phyloP scores from a whole-genome alignment of 2,113 vertebrate genomes.

The Balaeniceps rex region DNA sequence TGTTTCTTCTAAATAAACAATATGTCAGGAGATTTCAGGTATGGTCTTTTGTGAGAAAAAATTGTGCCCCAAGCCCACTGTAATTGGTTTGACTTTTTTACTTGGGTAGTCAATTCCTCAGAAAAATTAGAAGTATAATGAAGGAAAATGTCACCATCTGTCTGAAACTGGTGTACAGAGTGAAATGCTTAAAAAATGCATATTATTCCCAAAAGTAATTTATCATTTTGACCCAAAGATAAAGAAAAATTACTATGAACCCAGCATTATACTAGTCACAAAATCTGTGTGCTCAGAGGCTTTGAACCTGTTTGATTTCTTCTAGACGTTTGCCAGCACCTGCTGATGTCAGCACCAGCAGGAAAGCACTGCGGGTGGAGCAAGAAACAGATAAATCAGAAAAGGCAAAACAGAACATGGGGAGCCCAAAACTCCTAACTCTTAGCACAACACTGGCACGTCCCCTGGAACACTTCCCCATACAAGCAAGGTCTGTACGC shows the following conservation, averaged over 20 bases:
- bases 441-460: neutral
- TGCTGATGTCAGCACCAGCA: neutral
- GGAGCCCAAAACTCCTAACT: neutral
- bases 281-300: neutral
- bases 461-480: neutral
- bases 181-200: neutral
- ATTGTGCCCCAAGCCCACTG: neutral
- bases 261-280: neutral
- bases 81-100: slow-evolving; percentile 52
- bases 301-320: neutral
- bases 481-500: neutral
- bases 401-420: neutral
- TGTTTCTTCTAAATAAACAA: slow-evolving; percentile 23
- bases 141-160: slow-evolving; percentile 68
- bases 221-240: slow-evolving; percentile 12
- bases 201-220: neutral
- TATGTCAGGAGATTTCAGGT: neutral
- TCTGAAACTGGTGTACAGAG: slow-evolving; percentile 7
- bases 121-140: slow-evolving; percentile 14
- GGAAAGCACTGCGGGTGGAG: neutral
- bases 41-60: neutral
- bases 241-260: neutral
- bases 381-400: neutral
- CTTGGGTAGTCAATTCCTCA: slow-evolving; percentile 35
- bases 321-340: neutral